A percentile compares a stretch with the other conserved stretches of the same genome.
phyloP scores from a whole-genome alignment of 2,888 invertebrate species.

The Ennomos fuscantarius region DNA sequence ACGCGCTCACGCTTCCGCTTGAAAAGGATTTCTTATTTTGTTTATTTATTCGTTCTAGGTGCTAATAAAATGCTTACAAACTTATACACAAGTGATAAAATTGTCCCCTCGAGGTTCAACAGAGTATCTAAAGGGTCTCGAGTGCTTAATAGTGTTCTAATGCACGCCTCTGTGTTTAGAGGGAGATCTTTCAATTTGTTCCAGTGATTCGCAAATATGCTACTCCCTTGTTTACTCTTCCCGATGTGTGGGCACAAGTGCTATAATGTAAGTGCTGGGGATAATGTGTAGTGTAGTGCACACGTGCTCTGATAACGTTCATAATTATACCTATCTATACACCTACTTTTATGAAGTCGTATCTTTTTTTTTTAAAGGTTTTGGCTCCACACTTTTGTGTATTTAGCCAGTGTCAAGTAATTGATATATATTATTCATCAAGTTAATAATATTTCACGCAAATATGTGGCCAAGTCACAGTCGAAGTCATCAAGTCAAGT shows the following conservation, averaged over 20 bases:
- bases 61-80: constrained; percentile 8
- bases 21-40: no score
- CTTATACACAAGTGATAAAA: constrained; percentile 13
- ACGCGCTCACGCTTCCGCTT: no score
- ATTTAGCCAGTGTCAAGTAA: no score
- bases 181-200: constrained; percentile 77
- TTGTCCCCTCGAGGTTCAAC: constrained; percentile 17
- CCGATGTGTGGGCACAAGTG: constrained; percentile 51
- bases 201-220: constrained; percentile 73
- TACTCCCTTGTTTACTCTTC: constrained; percentile 68
- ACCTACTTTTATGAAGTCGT: no score
- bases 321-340: neutral
- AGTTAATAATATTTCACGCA: no score
- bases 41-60: neutral
- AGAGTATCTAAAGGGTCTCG: constrained; percentile 46
- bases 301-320: neutral
- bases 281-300: constrained; percentile 3
- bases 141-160: constrained; percentile 73
- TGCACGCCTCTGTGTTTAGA: constrained; percentile 65
- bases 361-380: no score
- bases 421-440: no score
- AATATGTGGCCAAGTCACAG: no score
- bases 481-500: no score
- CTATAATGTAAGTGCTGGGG: constrained; percentile 21
- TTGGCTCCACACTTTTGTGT: no score